Evolutionary conservation across 2,113 vertebrate species (phyloP), one percentile per base, ranked within the genome.

Genomic region (Glareola pratincola): DNA sequence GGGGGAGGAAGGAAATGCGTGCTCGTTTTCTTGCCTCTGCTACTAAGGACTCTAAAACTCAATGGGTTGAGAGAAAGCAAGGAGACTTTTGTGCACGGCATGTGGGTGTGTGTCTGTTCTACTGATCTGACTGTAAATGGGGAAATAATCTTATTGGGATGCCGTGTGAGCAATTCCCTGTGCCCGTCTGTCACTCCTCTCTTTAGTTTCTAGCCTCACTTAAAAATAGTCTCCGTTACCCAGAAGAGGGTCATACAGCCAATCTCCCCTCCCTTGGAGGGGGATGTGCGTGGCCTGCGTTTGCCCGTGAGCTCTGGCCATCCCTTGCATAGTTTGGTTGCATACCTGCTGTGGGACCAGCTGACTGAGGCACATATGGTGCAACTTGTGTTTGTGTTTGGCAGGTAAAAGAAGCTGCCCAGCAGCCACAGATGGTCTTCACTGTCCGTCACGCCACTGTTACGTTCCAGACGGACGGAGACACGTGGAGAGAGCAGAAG

Each of bases 401-500:
- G 64, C 98, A 99, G 99, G 99, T 98, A 34, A 99, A 99, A 73
- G 98, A 98, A 41, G 97, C 98, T 6, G 93, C 98, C 5, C 98
- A 98, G 81, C 98, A 98, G 92, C 98, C 99, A 3, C 99, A 99
- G 98, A 98, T 98, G 98, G 98, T 98, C 92, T 99, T 99, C 96
- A 98, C 98, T 0, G 99, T 98, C 90, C 98, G 99, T n/a, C 99
- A 99, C 0, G 98, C 99, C 71, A 99, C 98, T 0, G 99, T 99
- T 88, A 99, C 99, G 6, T 99, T 99, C 98, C 99, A 99, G 98
- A 98, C 99, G 0, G 99, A 99, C 0, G 99, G 99, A 16, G 99
- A 99, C 89, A 98, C 98, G 0, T 99, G 99, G 99, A 97, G 99
- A 30, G 99, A 99, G 92, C 99, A 99, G 98, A 99, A 99, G 96